These are phyloP conservation scores for Rhinopomastus cyanomelas DNA, from an alignment of 2,113 vertebrate species.

Conservation along the genomic window DNA sequence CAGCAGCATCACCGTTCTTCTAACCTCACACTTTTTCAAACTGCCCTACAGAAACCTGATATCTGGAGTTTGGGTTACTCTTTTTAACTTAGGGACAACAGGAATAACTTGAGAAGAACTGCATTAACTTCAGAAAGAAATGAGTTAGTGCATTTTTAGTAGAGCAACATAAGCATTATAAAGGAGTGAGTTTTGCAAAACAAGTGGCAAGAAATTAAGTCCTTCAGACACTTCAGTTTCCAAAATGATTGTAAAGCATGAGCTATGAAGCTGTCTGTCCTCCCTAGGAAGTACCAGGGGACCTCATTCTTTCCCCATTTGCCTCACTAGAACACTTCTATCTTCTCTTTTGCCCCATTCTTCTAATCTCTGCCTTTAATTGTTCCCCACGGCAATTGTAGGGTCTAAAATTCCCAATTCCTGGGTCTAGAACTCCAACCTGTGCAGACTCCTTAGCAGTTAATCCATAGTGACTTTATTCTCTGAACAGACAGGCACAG, in stretches of 20 bases:
- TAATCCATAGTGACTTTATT: background rate
- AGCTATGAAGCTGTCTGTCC: background rate
- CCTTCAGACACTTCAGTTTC: background rate
- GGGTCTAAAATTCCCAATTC: too few relatives aligned
- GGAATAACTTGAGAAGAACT: background rate
- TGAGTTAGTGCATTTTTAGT: background rate
- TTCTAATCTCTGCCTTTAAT: background rate
- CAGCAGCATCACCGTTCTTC: constrained; percentile 11
- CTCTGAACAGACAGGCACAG: background rate
- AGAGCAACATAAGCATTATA: background rate
- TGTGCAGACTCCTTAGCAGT: background rate
- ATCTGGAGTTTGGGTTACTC: background rate
- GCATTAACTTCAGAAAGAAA: background rate
- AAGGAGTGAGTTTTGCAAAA: constrained; percentile 15
- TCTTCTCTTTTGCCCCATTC: background rate
- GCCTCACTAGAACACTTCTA: background rate
- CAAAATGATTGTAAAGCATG: background rate
- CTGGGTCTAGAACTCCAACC: background rate
- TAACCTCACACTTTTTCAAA: constrained; percentile 19
- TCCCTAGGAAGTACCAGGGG: background rate
- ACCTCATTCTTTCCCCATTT: background rate
- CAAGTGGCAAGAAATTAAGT: background rate
- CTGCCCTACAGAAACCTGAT: background rate
- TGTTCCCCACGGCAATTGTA: accelerated
- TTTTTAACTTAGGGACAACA: background rate